Conservation (phyloP, 2,888 invertebrate genomes). For the Cryptophagus acutangulus region DNA sequence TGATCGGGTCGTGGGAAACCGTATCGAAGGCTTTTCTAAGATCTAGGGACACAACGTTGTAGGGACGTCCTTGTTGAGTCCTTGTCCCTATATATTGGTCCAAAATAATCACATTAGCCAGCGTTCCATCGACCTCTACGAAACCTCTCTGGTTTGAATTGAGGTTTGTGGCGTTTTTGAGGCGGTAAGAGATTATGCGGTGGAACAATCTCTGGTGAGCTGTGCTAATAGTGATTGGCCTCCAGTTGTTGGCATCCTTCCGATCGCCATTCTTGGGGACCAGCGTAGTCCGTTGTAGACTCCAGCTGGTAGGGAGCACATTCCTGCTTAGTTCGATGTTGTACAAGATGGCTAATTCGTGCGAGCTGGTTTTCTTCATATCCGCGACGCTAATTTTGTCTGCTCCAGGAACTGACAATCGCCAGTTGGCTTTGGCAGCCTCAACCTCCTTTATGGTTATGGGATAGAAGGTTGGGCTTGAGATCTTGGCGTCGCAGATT, state of each 20-base stretch:
- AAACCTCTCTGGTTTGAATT: too few species aligned
- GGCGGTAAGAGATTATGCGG: constrained; percentile 8
- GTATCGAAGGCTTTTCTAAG: constrained; percentile 26
- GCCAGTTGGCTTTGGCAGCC: constrained; percentile 9
- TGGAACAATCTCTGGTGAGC: constrained; percentile 20
- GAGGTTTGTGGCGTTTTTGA: too few species aligned
- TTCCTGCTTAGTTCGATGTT: neutral
- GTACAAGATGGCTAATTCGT: neutral
- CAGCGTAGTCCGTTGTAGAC: neutral
- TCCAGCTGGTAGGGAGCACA: neutral
- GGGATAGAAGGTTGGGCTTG: neutral
- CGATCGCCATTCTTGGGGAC: neutral
- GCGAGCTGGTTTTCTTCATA: neutral
- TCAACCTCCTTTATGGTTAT: too few species aligned
- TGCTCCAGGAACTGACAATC: constrained; percentile 17
- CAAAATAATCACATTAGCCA: neutral
- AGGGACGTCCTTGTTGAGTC: neutral
- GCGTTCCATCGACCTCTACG: too few species aligned
- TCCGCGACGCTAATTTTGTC: constrained; percentile 15
- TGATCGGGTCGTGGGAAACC: constrained; percentile 20
- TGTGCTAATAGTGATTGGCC: neutral
- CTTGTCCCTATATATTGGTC: neutral
- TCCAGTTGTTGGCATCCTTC: neutral
- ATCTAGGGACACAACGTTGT: constrained; percentile 20
- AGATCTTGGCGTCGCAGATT: neutral